Evolutionary conservation across 1,140 invertebrate genomes (phyloP).

Genomic region (Mactra quadrangularis): DNA sequence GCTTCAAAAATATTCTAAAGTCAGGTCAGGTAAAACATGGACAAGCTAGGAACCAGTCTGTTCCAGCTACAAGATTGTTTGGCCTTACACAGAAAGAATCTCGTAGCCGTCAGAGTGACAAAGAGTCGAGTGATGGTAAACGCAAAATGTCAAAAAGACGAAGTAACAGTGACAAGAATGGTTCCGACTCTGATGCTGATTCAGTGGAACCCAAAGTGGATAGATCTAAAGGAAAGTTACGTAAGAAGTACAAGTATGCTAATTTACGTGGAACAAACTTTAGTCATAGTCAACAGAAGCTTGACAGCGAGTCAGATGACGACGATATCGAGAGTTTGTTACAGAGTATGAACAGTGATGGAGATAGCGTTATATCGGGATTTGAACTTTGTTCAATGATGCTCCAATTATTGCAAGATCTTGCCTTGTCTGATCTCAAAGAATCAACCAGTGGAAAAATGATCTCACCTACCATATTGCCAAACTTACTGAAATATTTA

Average conservation of each 20-base stretch:
- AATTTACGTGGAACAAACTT: neutral
- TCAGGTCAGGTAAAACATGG: neutral
- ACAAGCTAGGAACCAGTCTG: slow-evolving; percentile 24
- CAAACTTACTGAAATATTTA: slow-evolving; percentile 67
- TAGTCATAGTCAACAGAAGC: slow-evolving; percentile 21
- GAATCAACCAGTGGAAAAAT: slow-evolving; percentile 60
- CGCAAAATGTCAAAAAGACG: slow-evolving; percentile 39
- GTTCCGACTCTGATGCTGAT: slow-evolving; percentile 12
- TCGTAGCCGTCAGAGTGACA: neutral
- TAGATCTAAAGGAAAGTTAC: slow-evolving; percentile 25
- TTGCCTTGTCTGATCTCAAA: slow-evolving; percentile 67
- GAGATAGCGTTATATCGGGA: slow-evolving; percentile 26
- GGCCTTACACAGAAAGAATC: neutral
- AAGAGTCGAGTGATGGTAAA: slow-evolving; percentile 5
- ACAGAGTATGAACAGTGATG: slow-evolving; percentile 31
- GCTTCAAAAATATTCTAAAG: slow-evolving; percentile 48
- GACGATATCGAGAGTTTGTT: slow-evolving; percentile 45
- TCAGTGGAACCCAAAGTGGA: slow-evolving; percentile 25
- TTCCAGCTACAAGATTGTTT: slow-evolving; percentile 14
- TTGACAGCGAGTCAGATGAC: slow-evolving; percentile 52
- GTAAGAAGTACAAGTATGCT: slow-evolving; percentile 33
- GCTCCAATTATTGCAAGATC: slow-evolving; percentile 67
- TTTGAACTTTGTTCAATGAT: slow-evolving; percentile 70
- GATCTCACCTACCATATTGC: slow-evolving; percentile 69
- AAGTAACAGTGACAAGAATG: slow-evolving; percentile 16